Percentiles rank a stretch among this genome's conserved stretches.
phyloP scores from a whole-genome alignment of 2,888 invertebrate species.

The Chalcis sispes region DNA sequence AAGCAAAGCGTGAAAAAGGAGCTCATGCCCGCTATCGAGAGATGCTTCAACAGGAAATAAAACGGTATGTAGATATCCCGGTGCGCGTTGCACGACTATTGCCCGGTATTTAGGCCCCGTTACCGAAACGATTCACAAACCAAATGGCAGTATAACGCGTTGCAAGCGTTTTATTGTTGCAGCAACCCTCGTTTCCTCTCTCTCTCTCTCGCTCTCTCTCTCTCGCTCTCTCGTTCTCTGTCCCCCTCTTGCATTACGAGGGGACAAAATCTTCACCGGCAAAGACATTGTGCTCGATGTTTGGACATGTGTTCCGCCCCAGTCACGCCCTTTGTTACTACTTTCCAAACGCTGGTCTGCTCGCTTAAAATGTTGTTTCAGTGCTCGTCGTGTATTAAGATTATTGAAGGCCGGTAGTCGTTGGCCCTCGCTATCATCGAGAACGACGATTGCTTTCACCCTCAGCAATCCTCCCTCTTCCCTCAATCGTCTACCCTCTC shows the following conservation, averaged over 20 bases:
- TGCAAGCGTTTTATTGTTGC: constrained; percentile 72
- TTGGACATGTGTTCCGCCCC: constrained; percentile 76
- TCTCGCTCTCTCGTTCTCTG: constrained; percentile 53
- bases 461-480: neutral
- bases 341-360: constrained; percentile 73
- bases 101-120: constrained; percentile 67
- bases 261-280: constrained; percentile 65
- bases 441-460: neutral
- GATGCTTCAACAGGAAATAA: too few species aligned
- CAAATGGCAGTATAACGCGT: constrained; percentile 73
- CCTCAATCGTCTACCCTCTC: neutral
- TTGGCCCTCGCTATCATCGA: constrained; percentile 56
- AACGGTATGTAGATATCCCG: too few species aligned
- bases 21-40: neutral
- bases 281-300: constrained; percentile 74
- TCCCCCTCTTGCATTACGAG: neutral
- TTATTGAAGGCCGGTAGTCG: too few species aligned
- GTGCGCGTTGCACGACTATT: constrained; percentile 63
- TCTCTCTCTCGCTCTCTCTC: constrained; percentile 14
- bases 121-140: constrained; percentile 64
- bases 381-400: constrained; percentile 23
- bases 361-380: constrained; percentile 74
- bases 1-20: too few species aligned
- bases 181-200: constrained; percentile 50
- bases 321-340: constrained; percentile 75